Evolutionary conservation across 1,140 invertebrate genomes (phyloP), one percentile per base, ranked within the genome.

Genomic region (Sogatella furcifera): DNA sequence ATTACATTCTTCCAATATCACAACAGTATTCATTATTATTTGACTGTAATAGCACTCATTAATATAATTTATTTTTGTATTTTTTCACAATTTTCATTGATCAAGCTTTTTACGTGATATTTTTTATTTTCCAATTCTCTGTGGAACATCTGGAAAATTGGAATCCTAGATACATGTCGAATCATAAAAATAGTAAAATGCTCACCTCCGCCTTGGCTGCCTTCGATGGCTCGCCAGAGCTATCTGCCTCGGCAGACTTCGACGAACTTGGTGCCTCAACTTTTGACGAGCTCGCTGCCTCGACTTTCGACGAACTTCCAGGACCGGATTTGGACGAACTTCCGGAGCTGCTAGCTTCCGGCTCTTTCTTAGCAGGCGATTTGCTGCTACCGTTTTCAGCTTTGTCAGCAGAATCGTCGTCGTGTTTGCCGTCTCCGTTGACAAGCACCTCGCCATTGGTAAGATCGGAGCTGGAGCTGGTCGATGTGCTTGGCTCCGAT

Each of bases 191-290:
- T n/a, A n/a, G n/a, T n/a, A n/a, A n/a, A n/a, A n/a, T n/a, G n/a
- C 34, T 38, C 34, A 38, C 34, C 11, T 38, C 34, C 34, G 34
- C 5, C 11, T 38, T 38, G 34, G 34, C 1, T 42, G 44, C 1
- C 14, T 14, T 15, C 46, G 38, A 22, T 43, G 28, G 19, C 55
- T 28, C 19, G 28, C 42, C 67, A 10, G 62, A 62, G 15, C 63
- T 61, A 19, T 61, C 63, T 6, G 56, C 59, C n/a, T 41, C 52
- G 5, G 19, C 57, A 31, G 60, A 60, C 22, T 65, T 65, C 24
- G 62, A 22, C 14, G 52, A 22, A 5, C 31, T 53, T n/a, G n/a
- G n/a, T n/a, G n/a, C 34, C 1, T 38, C 34, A 3, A 10, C 34
- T 13, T 38, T 38, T 10, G 34, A 38, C 8, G 34, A 13, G 11